phyloP scores from a whole-genome alignment of 2,888 invertebrate species.

The Oligia latruncula region DNA sequence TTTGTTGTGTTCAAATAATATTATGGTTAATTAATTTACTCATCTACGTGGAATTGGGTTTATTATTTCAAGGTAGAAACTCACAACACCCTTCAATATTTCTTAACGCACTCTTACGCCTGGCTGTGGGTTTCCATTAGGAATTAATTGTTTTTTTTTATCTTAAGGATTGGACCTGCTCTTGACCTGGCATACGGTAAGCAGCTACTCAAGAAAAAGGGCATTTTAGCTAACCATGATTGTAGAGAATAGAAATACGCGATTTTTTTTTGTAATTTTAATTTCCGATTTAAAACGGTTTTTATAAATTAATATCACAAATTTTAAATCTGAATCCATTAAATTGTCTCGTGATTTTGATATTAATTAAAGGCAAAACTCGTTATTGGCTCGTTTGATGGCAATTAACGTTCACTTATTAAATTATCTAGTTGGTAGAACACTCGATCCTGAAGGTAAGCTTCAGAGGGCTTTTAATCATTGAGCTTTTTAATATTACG shows the following conservation, averaged over 20 bases:
- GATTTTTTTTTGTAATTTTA: background rate
- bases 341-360: background rate
- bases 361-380: constrained; percentile 1
- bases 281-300: background rate
- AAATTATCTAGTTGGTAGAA: background rate
- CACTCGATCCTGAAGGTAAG: background rate
- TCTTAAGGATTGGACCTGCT: background rate
- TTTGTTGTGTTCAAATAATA: constrained; percentile 12
- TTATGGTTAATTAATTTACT: constrained; percentile 1
- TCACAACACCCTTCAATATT: background rate
- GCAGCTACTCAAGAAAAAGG: background rate
- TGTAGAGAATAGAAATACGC: background rate
- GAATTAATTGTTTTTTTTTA: background rate
- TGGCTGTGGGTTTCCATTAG: background rate
- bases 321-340: background rate
- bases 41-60: background rate
- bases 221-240: background rate
- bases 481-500: background rate
- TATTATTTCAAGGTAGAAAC: background rate
- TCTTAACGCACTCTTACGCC: too few species aligned
- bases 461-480: constrained; percentile 4
- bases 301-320: background rate
- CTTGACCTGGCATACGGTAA: background rate
- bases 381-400: background rate
- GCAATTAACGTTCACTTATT: constrained; percentile 8